Base-by-base conservation (phyloP, 2,888 invertebrate genomes). In the Drosophila percnosoma region DNA sequence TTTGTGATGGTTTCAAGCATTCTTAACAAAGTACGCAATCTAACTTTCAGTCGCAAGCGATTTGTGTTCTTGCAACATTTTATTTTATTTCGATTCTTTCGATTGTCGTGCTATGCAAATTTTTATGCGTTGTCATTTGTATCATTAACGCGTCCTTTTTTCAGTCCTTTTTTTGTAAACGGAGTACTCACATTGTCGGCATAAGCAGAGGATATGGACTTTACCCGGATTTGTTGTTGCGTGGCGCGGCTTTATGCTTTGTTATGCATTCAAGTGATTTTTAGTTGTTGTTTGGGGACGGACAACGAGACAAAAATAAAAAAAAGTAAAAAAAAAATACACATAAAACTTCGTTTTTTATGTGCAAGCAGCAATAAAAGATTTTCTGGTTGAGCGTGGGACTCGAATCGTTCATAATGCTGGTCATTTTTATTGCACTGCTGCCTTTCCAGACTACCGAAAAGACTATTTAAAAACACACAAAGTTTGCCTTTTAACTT, bases 211-310 rank as follows among this genome's bases (percentile, higher is more conserved):
- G 53, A 52, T 58, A 59, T 21, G 59, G 78, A 58, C 60, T 57
- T 65, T 55, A 42, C 29, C 38, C 61, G 38, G 51, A 72, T 24
- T 75, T 69, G 61, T 42, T 73, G 77, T 80, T 70, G 76, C 70
- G 74, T 67, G 58, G 64, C 54, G 38, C 57, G 66, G 73, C 68
- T 73, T 78, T 71, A 72, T 69, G 85, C 84, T 78, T 76, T 63
- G 72, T 75, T 83, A 81, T 83, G 65, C 81, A 74, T 75, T 78
- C 66, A 51, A 75, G 72, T 75, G 69, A 68, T 72, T 80, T 79
- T 63, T 79, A 45, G 64, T 65, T 68, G 48, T 24, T 67, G 53
- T 38, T 59, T 31, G 24, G 58, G 42, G 27, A 62, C 34, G 11
- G n/a, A 7, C 51, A 59, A 51, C 34, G 1, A 31, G 4, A 24